Percentiles rank a stretch among this genome's conserved stretches.
Evolutionary conservation across 2,797 vertebrate species (phyloP).

Genomic region (Squalus acanthias): DNA sequence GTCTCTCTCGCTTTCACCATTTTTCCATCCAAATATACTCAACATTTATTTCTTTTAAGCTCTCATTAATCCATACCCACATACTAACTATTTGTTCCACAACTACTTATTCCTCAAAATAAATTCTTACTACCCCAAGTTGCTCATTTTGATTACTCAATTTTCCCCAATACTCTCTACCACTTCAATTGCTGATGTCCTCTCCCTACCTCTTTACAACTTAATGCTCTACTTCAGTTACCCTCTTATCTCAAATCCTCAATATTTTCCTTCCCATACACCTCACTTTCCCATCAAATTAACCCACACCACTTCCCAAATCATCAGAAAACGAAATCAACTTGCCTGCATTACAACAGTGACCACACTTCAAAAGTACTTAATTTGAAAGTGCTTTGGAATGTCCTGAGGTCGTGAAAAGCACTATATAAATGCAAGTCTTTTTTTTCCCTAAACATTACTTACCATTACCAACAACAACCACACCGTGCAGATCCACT

Average conservation of each 20-base stretch:
- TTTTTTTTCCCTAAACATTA: too few relatives aligned
- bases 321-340: background rate
- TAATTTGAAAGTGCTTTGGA: too few relatives aligned
- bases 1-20: too few relatives aligned
- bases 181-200: background rate
- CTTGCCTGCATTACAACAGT: background rate
- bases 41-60: too few relatives aligned
- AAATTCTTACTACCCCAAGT: too few relatives aligned
- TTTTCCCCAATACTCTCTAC: background rate
- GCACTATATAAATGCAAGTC: too few relatives aligned
- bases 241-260: background rate
- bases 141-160: background rate
- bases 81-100: too few relatives aligned
- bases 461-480: too few relatives aligned
- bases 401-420: too few relatives aligned
- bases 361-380: background rate
- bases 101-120: too few relatives aligned
- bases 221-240: background rate
- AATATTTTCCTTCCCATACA: background rate
- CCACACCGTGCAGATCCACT: background rate
- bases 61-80: too few relatives aligned
- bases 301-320: background rate
- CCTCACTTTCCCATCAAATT: background rate
- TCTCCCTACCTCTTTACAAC: background rate
- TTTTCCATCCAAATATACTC: too few relatives aligned